Conservation (phyloP, 2,113 vertebrate genomes). For the Periophthalmus modestus region DNA sequence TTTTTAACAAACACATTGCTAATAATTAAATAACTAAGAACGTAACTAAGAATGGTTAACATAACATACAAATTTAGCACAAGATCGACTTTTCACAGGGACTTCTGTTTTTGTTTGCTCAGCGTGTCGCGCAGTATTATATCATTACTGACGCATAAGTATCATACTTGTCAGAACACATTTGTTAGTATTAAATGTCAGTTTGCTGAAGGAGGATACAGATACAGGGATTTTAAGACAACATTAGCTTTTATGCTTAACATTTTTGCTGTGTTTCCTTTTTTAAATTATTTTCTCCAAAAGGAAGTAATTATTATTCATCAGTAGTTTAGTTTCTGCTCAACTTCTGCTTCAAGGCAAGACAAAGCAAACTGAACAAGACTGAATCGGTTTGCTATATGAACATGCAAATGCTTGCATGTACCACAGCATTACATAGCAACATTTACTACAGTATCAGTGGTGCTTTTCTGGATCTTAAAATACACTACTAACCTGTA, state of each 20-base stretch:
- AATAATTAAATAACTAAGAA: conserved; percentile 34
- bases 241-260: neutral
- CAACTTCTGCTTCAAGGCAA: neutral
- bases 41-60: conserved; percentile 19
- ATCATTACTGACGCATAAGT: neutral
- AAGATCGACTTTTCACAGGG: conserved; percentile 29
- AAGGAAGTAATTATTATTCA: neutral
- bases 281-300: neutral
- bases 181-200: conserved; percentile 5
- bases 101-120: conserved; percentile 43
- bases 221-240: conserved; percentile 9
- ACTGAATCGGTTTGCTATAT: neutral
- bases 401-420: neutral
- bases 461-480: neutral
- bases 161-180: neutral
- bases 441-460: neutral
- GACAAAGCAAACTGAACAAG: neutral
- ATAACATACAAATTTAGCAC: conserved; percentile 6
- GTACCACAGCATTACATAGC: no score
- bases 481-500: conserved; percentile 84
- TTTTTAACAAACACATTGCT: neutral
- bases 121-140: conserved; percentile 18
- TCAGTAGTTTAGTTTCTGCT: neutral
- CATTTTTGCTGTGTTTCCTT: neutral
- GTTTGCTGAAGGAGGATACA: conserved; percentile 9